Percentiles rank a stretch among this genome's conserved stretches.
Evolutionary conservation across 1,140 invertebrate species (phyloP).

Genomic region (Helicoverpa zea): DNA sequence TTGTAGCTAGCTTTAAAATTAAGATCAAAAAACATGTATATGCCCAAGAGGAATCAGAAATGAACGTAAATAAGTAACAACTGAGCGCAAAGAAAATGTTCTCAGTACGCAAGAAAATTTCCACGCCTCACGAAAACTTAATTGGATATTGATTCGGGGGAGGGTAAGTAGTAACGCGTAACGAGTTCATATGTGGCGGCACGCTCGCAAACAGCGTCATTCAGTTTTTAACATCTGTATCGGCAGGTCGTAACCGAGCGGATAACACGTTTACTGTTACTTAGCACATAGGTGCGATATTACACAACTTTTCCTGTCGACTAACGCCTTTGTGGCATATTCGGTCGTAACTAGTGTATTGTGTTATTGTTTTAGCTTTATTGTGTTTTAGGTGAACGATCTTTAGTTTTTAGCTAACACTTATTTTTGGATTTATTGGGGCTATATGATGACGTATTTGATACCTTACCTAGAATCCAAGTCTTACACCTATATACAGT

Average conservation of each 20-base stretch:
- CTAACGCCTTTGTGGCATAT: constrained; percentile 38
- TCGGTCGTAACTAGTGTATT: constrained; percentile 44
- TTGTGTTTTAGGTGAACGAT: constrained; percentile 7
- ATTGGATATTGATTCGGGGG: constrained; percentile 42
- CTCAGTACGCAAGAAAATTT: constrained; percentile 21
- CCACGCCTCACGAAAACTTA: constrained; percentile 36
- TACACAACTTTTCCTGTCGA: constrained; percentile 60
- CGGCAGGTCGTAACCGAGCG: constrained; percentile 39
- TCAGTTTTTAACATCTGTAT: constrained; percentile 49
- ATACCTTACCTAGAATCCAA: too few relatives aligned
- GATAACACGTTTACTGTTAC: constrained; percentile 55
- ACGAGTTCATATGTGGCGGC: constrained; percentile 33
- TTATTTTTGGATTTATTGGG: neutral
- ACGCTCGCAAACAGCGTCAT: constrained; percentile 38
- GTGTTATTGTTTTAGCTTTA: constrained; percentile 15
- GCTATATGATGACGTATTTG: too few relatives aligned
- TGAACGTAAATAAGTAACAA: constrained; percentile 32
- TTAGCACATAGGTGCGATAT: constrained; percentile 68
- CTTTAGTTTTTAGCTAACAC: neutral
- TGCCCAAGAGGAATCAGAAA: neutral
- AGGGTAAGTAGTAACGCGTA: constrained; percentile 31
- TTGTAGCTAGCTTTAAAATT: neutral
- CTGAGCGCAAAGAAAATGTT: neutral
- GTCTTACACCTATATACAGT: too few relatives aligned
- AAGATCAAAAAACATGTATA: neutral